Evolutionary conservation across 2,888 invertebrate genomes (phyloP).

Genomic region (Chrysina gloriosa): DNA sequence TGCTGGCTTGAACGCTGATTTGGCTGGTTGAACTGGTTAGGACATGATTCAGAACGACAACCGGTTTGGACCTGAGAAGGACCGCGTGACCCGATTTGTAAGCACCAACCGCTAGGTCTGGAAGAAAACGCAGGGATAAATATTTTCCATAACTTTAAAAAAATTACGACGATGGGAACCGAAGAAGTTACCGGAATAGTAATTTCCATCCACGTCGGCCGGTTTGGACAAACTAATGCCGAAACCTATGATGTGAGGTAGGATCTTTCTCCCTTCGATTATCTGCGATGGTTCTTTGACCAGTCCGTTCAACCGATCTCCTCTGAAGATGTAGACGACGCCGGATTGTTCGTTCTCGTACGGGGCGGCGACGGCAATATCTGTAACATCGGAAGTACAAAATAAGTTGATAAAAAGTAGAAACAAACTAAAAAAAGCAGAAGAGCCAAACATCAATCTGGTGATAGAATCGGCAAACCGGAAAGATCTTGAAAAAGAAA

Average conservation of each 20-base stretch:
- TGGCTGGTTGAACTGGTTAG: slow-evolving; percentile 31
- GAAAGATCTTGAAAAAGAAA: no score
- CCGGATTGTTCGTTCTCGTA: slow-evolving; percentile 71
- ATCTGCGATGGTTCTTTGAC: slow-evolving; percentile 63
- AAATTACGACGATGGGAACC: no score
- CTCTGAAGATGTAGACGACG: slow-evolving; percentile 74
- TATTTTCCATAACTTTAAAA: no score
- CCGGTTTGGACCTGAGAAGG: slow-evolving; percentile 65
- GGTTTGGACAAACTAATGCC: slow-evolving; percentile 72
- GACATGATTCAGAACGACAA: slow-evolving; percentile 51
- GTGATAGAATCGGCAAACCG: no score
- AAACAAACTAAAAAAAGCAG: no score
- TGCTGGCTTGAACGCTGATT: slow-evolving; percentile 8
- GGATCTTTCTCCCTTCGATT: slow-evolving; percentile 65
- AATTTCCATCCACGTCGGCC: slow-evolving; percentile 71
- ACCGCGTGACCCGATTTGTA: slow-evolving; percentile 69
- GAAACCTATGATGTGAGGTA: slow-evolving; percentile 64
- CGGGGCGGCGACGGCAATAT: slow-evolving; percentile 75
- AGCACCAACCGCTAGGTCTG: slow-evolving; percentile 73
- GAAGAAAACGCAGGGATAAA: slow-evolving; percentile 50
- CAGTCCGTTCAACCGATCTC: slow-evolving; percentile 65
- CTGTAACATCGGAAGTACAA: slow-evolving; percentile 58
- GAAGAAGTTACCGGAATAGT: slow-evolving; percentile 69
- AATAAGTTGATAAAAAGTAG: no score
- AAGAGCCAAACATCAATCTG: no score